Evolutionary conservation across 2,888 invertebrate species (phyloP), one percentile per base, ranked within the genome.

Genomic region (Rhogogaster chlorosoma): DNA sequence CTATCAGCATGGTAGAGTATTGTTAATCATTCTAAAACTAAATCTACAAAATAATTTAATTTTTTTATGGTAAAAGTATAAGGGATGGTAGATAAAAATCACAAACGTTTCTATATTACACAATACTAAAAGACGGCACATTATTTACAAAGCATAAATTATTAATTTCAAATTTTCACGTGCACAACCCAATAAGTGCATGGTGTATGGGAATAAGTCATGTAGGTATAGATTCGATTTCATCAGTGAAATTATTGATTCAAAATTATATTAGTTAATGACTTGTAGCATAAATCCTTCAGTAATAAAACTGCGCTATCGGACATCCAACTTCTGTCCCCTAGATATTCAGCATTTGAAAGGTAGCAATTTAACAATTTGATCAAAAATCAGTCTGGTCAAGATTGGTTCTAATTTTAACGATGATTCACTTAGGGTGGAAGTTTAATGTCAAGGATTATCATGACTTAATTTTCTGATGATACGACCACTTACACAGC

Each of bases 361-460:
- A 38, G 18, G 2, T 42, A 38, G 42, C 42, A 26, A 73, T 73
- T 73, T 10, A 42, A 22, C 42, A 42, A 38, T 12, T 38, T 42
- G 3, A 73, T 38, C 22, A 36, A 70, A 32, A n/a, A 70, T 32
- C 18, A n/a, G 5, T 36, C 70, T 38, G 38, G 9, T 70, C 36
- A 32, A 36, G 18, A 42, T 73, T 42, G 18, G 26, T 29, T 73
- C 73, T 42, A 73, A 26, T 73, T 42, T 73, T 73, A 73, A 73
- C 22, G 1, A 15, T 42, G 29, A 22, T 9, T 0, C 12, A 38
- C 45, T 42, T 6, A 73, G 26, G 38, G n/a, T n/a, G 42, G 45
- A 6, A 73, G 38, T 15, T 26, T n/a, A 38, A 36, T 70, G 32
- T 70, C 38, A 71, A 36, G 36, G 36, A 71, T 71, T 36, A 71